Conservation (phyloP, 2,888 invertebrate genomes). For the Synanthedon formicaeformis region DNA sequence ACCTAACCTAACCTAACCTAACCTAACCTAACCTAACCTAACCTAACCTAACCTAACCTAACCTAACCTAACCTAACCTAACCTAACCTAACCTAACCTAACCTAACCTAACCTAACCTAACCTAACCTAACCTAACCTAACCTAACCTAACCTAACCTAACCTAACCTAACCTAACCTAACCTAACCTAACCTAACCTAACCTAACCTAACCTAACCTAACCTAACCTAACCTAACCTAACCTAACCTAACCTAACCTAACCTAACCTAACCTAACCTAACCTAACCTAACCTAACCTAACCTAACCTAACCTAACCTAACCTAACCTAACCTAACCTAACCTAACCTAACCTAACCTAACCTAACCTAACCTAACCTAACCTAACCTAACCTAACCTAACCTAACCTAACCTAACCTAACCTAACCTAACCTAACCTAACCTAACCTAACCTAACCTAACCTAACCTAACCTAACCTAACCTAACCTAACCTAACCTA, state of each 20-base stretch:
- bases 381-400: too few species aligned
- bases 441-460: too few species aligned
- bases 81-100: slow-evolving; percentile 8
- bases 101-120: slow-evolving; percentile 7
- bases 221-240: slow-evolving; percentile 15
- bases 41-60: slow-evolving; percentile 8
- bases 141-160: slow-evolving; percentile 14
- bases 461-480: too few species aligned
- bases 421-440: too few species aligned
- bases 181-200: slow-evolving; percentile 17
- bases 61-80: slow-evolving; percentile 8
- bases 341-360: too few species aligned
- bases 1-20: slow-evolving; percentile 8
- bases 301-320: too few species aligned
- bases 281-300: too few species aligned
- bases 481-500: too few species aligned
- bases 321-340: too few species aligned
- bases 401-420: too few species aligned
- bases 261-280: too few species aligned
- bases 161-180: slow-evolving; percentile 19
- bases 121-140: slow-evolving; percentile 5
- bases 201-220: slow-evolving; percentile 17
- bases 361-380: too few species aligned
- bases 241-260: slow-evolving; percentile 14
- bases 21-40: slow-evolving; percentile 8